Evolutionary conservation across 2,888 invertebrate genomes (phyloP), one percentile per base, ranked within the genome.

Genomic region (Tenthredo distinguenda): DNA sequence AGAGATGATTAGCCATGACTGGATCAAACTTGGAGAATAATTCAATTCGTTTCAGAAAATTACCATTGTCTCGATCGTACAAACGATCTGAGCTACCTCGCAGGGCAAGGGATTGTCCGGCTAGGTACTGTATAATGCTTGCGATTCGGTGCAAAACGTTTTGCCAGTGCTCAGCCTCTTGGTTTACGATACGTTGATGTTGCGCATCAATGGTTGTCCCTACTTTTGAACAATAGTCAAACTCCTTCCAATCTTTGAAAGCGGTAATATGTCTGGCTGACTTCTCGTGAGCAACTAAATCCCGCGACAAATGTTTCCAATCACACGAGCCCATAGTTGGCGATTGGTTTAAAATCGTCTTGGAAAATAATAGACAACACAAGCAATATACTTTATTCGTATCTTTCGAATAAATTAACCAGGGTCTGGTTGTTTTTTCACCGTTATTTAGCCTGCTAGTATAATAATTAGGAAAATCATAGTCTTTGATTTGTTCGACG

Each of bases 331-430:
- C 87, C 84, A 85, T 84, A 26, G 62, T 85, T 34, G 72, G 81
- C 72, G 62, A 68, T 40, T 43, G 21, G 31, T 77, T 76, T 71
- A 74, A 77, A 34, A 40, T 84, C 31, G 81, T 82, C 84, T 58
- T 84, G 62, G 84, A 76, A 87, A 88, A 88, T 77, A 87, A 84
- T 62, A 86, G 86, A 85, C 87, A 87, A 86, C 87, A 87, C 72
- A 87, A 87, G 58, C 87, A 87, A 62, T 74, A 87, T 31, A 87
- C 43, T 37, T 37, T 21, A 43, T 74, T 74, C 21, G 37, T 37
- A n/a, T 37, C n/a, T 43, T 43, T 74, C 74, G 87, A 87, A 83
- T 87, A 87, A 65, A 84, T 71, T 68, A 87, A 81, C 86, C 87
- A 87, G 74, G 50, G 62, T 76, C 87, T 85, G 43, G 47, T 43